Percentiles rank a stretch among this genome's conserved stretches.
phyloP scores from a whole-genome alignment of 2,113 vertebrate species.

The Orycteropus afer region DNA sequence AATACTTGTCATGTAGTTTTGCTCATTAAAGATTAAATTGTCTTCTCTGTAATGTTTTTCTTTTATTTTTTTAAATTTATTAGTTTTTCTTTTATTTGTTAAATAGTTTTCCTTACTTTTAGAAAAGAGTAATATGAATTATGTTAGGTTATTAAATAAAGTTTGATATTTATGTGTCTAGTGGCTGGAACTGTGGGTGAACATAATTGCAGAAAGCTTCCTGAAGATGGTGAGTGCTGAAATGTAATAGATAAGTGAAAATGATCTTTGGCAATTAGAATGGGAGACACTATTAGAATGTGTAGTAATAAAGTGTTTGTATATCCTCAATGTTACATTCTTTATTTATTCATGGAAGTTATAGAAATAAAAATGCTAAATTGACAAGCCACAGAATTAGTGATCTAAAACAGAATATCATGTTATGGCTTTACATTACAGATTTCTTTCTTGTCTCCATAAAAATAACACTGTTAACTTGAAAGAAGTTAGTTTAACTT shows the following conservation, averaged over 20 bases:
- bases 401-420: background rate
- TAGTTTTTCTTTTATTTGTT: background rate
- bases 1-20: background rate
- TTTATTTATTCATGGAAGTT: conserved; percentile 55
- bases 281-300: background rate
- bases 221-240: background rate
- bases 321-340: background rate
- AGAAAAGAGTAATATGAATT: background rate
- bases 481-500: background rate
- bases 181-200: background rate
- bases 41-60: background rate
- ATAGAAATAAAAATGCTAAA: conserved; percentile 36
- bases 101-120: background rate
- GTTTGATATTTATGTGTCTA: background rate
- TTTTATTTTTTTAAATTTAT: background rate
- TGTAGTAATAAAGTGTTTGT: background rate
- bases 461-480: background rate
- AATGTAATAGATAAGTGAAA: background rate
- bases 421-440: background rate
- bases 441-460: background rate
- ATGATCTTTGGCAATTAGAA: background rate
- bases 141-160: background rate
- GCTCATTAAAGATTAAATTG: background rate
- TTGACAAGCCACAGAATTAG: background rate
- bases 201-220: background rate